Evolutionary conservation across 64 coral and sea anemone genomes (phyloP), one percentile per base, ranked within the genome.

Genomic region (Montipora foliosa): DNA sequence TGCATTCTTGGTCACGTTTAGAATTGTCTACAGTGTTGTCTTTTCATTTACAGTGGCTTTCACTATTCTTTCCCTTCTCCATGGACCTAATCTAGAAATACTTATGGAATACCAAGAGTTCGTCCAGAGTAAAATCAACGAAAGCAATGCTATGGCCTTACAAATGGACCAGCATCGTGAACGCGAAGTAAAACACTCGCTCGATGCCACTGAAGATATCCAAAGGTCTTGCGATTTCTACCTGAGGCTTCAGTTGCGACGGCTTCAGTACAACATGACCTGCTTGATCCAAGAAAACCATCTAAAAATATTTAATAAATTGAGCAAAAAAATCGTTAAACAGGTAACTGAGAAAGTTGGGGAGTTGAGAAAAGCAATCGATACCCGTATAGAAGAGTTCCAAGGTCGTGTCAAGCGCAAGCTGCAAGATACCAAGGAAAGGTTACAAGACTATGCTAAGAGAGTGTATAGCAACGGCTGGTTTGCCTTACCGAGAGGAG

Each of bases 81-180:
- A 96, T 67, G 91, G 85, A 20, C 57, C 84, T 45, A 96, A 96
- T 68, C 45, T 96, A 49, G 74, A 90, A 19, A 79, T 96, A 25
- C 75, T 96, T 58, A 12, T 15, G 70, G 95, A 93, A 44, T 93
- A 90, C 29, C 85, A 78, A 61, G 73, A 77, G 60, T 96, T 93
- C 49, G 61, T 90, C 12, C 57, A 76, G 22, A 45, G 88, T 14
- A 96, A 93, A 89, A 19, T 78, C 19, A 13, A 93, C 11, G 90
- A 96, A 93, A 93, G 91, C 21, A 93, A 74, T 21, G 75, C 45
- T 12, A 90, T 86, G 6, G 91, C 91, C 3, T 49, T 96, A 75
- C 70, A 29, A 87, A 96, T 96, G 95, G 95, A 96, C 61, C 95
- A 96, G 19, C 93, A 90, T 67, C 90, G 95, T 21, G 95, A 93